Evolutionary conservation across 1,140 invertebrate genomes (phyloP), one percentile per base, ranked within the genome.

Genomic region (Carposina sasakii): DNA sequence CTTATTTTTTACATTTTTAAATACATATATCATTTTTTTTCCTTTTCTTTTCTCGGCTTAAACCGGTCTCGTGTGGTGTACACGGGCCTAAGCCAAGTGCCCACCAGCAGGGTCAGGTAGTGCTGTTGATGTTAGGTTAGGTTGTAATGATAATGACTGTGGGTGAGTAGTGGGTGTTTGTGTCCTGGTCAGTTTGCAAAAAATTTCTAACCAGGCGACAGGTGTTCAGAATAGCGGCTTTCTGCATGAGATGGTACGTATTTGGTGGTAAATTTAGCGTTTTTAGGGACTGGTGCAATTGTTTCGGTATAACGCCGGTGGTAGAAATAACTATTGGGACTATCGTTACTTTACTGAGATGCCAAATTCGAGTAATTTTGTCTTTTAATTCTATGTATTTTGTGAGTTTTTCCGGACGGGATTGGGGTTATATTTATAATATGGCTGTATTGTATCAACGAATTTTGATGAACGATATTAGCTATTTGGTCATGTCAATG

Each of bases 301-400:
- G 24, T 30, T 26, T 45, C 0, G 48, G 56, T 44, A 63, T 48
- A 4, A 59, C 41, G 13, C 47, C 53, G 22, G 56, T 58, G 0
- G 56, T 21, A 17, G 60, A 63, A 3, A 58, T 26, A 15, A 59
- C 16, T 22, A 63, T 56, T 10, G 56, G 48, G 6, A 59, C 40
- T 21, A 42, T 42, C 20, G 16, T 10, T 24, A 26, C 20, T 13
- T 42, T 42, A 8, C 26, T 12, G 5, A 42, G 23, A 24, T 42
- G 40, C 40, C 40, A 42, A 12, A 42, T 24, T 24, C 40, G 21
- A n/a, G 40, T 26, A 26, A 42, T 42, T 26, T 42, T 23, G 8
- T 42, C 40, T 42, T 42, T 24, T 1, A 42, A 23, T 24, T 42
- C 40, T 15, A 26, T n/a, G n/a, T 42, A 42, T 42, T 42, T 42